Percentiles rank a stretch among this genome's conserved stretches.
Conservation (phyloP, 1,140 invertebrate genomes). For the Drosophila santomea region DNA sequence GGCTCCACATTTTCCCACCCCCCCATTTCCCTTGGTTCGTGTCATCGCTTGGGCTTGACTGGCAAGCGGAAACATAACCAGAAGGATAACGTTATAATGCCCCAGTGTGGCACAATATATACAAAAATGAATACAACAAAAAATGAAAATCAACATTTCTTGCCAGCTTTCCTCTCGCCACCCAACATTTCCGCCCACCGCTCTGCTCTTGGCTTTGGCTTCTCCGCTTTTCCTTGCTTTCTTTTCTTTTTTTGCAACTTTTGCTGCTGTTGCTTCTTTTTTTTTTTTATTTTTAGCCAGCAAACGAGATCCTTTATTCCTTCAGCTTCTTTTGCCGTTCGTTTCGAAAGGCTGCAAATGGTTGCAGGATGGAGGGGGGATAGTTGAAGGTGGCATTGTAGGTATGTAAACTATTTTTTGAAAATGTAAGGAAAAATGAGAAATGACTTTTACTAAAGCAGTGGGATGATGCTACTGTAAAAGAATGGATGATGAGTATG, state of each 20-base stretch:
- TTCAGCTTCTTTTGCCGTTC: conserved; percentile 18
- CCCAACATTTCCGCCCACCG: conserved; percentile 12
- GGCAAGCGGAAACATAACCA: conserved; percentile 82
- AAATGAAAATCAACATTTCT: conserved; percentile 63
- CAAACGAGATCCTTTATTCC: conserved; percentile 46
- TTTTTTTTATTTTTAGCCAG: conserved; percentile 24
- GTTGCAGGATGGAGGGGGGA: not conserved
- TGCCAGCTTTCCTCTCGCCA: conserved; percentile 37
- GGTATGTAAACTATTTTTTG: conserved; percentile 34
- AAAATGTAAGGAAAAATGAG: conserved; percentile 12
- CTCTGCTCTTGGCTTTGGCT: conserved; percentile 25
- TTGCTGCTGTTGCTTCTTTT: conserved; percentile 27
- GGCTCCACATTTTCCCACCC: not conserved
- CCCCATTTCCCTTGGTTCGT: conserved; percentile 26
- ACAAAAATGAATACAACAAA: conserved; percentile 44
- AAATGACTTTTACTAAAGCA: conserved; percentile 19
- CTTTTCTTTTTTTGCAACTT: conserved; percentile 17
- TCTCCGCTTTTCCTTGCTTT: conserved; percentile 5
- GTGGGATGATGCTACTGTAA: not conserved
- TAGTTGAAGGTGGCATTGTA: not conserved
- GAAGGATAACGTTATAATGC: conserved; percentile 83
- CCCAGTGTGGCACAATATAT: conserved; percentile 75
- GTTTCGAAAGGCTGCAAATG: conserved; percentile 32
- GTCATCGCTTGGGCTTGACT: conserved; percentile 60
- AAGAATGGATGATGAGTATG: not conserved